phyloP scores from a whole-genome alignment of 2,888 invertebrate species.

The Amphimallon solstitiale region DNA sequence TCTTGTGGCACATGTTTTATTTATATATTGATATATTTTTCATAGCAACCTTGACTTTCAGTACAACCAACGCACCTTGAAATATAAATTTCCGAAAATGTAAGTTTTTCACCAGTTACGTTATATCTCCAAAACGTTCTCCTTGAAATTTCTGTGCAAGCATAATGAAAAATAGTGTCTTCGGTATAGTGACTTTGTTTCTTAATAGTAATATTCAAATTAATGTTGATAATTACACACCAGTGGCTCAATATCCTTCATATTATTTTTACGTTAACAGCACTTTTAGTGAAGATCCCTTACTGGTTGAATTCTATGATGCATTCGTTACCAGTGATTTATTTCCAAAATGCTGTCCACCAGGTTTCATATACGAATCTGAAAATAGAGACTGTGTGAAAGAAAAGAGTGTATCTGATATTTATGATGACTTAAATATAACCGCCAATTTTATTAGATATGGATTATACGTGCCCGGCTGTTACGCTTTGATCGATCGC shows the following conservation, averaged over 20 bases:
- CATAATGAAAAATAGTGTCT: neutral
- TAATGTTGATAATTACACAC: neutral
- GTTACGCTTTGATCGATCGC: neutral
- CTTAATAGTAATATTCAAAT: neutral
- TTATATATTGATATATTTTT: no score
- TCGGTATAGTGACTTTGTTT: neutral
- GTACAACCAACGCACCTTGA: no score
- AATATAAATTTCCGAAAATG: no score
- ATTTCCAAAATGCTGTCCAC: slow-evolving; percentile 11
- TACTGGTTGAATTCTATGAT: neutral
- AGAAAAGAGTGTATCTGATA: neutral
- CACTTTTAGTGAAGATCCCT: no score
- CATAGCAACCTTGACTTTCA: no score
- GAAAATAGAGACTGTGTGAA: neutral
- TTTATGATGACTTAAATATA: neutral
- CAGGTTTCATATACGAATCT: neutral
- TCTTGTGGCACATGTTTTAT: no score
- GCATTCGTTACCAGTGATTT: neutral
- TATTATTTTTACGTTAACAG: neutral
- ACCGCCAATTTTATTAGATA: neutral
- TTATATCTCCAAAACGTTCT: no score
- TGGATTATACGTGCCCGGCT: neutral
- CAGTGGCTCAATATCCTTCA: neutral
- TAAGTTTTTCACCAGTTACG: no score
- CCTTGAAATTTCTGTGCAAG: neutral